phyloP scores from a whole-genome alignment of 2,113 vertebrate genomes.

The Phodopus roborovskii region DNA sequence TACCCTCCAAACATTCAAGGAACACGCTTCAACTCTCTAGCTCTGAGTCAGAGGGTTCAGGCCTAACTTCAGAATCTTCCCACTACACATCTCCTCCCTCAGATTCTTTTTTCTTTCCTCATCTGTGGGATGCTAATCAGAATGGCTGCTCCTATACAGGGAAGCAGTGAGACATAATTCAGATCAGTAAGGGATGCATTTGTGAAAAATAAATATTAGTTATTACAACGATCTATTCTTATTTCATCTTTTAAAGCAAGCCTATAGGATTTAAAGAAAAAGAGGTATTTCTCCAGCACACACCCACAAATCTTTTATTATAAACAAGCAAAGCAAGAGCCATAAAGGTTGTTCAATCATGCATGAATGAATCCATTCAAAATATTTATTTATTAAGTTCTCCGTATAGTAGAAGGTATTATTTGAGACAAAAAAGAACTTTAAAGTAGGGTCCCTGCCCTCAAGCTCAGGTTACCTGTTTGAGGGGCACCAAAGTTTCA shows the following conservation, averaged over 20 bases:
- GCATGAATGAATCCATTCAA: conserved; percentile 11
- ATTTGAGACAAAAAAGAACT: background rate
- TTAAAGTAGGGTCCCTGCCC: background rate
- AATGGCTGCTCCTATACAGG: background rate
- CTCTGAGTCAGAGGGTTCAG: too few species aligned
- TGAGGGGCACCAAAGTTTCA: background rate
- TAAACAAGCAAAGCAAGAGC: conserved; percentile 9
- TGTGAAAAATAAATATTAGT: background rate
- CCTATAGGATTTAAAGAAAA: background rate
- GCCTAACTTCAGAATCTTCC: background rate
- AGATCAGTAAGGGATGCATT: background rate
- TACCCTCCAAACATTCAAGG: background rate
- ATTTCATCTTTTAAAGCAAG: conserved; percentile 27
- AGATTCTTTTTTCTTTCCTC: background rate
- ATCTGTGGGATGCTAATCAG: background rate
- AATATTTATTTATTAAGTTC: conserved; percentile 36
- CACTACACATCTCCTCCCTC: fast-evolving
- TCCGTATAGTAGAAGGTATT: background rate
- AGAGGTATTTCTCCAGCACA: background rate
- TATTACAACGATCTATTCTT: background rate
- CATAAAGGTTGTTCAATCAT: background rate
- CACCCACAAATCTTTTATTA: conserved; percentile 26
- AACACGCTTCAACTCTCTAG: background rate
- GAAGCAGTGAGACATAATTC: background rate
- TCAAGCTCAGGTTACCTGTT: background rate